These are phyloP conservation scores for Capricornis sumatraensis DNA, from an alignment of 2,113 vertebrate genomes.

Conservation along the genomic window DNA sequence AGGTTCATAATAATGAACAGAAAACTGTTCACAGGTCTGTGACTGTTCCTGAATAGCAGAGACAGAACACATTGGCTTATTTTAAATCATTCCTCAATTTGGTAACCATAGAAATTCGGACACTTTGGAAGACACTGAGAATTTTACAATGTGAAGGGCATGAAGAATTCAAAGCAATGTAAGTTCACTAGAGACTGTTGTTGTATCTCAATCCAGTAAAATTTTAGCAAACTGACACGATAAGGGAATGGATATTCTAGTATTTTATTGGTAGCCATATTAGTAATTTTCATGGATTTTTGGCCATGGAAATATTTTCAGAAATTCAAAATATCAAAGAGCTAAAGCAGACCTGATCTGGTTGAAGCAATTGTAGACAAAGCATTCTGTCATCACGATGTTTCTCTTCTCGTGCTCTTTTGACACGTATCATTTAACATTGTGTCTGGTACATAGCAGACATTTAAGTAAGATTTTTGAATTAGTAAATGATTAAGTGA, in stretches of 20 bases:
- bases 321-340: not conserved
- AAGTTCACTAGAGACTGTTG: not conserved
- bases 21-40: constrained; percentile 25
- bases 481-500: not conserved
- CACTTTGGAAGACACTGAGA: not conserved
- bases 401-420: not conserved
- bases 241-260: not conserved
- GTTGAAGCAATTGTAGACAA: not conserved
- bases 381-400: not conserved
- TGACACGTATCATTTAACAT: not conserved
- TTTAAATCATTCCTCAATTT: constrained; percentile 39
- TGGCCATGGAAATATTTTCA: not conserved
- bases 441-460: not conserved
- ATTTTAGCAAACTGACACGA: not conserved
- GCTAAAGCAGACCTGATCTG: not conserved
- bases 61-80: not conserved
- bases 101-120: constrained; percentile 17
- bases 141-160: not conserved
- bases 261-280: not conserved
- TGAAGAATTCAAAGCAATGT: not conserved
- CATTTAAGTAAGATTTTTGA: not conserved
- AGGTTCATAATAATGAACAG: constrained; percentile 65
- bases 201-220: not conserved
- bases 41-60: not conserved
- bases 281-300: not conserved